Evolutionary conservation across 2,888 invertebrate species (phyloP), one percentile per base, ranked within the genome.

Genomic region (Diaphora mendica): DNA sequence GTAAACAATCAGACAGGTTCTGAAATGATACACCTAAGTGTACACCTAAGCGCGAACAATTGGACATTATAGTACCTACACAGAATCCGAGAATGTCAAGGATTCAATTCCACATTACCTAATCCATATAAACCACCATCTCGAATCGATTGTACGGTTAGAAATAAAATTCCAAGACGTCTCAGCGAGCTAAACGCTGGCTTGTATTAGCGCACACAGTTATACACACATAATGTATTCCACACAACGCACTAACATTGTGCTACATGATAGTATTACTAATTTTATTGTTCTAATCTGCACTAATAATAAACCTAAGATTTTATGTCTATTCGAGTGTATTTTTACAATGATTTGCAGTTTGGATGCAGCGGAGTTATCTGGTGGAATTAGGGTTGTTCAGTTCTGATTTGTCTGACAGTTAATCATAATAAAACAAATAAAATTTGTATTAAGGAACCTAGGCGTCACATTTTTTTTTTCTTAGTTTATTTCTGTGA

Each of bases 271-370:
- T 39, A 33, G 51, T 64, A 26, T 64, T 73, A 68, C 68, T 64
- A 64, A 73, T 73, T 73, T 26, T 62, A 64, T 51, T 68, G 11
- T 64, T 62, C 33, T 72, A 62, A 71, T 66, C 51, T 42, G 66
- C 39, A 30, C 33, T 48, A 35, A 71, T 26, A 30, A 44, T 33
- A 33, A 64, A 44, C n/a, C 7, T 26, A 26, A 26, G 26, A 11
- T 59, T 26, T 26, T 59, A 59, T 15, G 59, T 59, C 11, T 13
- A 15, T 26, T 59, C 26, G 59, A 59, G 26, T 3, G n/a, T 55
- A 26, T 55, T 26, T 15, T 5, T 59, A n/a, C 26, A 59, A 26
- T 26, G 9, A 59, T 15, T 26, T 59, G 15, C 3, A 59, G 13
- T n/a, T 26, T 15, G 26, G 26, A 1, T 26, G 59, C 15, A 26